Conservation (phyloP, 2,888 invertebrate species). For the Tetramorium bicarinatum region DNA sequence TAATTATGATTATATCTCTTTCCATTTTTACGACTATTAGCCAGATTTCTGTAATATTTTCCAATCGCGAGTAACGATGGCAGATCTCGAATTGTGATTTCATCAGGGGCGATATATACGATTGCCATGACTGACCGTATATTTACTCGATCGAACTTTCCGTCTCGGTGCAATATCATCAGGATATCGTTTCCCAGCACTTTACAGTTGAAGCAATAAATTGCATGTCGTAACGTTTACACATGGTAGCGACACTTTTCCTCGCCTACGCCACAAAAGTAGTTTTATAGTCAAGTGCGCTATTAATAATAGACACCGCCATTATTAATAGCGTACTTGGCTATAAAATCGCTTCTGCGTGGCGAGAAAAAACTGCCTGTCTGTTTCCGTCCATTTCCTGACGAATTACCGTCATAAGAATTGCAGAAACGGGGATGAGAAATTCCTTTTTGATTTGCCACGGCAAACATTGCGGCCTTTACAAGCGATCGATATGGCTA, state of each 20-base stretch:
- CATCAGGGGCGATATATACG: neutral
- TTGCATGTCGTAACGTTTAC: conserved; percentile 7
- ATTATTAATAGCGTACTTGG: conserved; percentile 44
- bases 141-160: neutral
- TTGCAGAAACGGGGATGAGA: neutral
- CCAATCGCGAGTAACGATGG: neutral
- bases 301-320: conserved; percentile 34
- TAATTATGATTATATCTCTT: neutral
- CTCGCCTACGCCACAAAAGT: conserved; percentile 29
- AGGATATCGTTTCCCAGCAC: neutral
- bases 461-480: conserved; percentile 1
- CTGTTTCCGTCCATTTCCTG: neutral
- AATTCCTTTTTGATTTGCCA: conserved; percentile 11
- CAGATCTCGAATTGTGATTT: neutral
- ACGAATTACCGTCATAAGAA: neutral
- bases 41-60: neutral
- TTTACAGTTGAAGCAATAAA: conserved; percentile 27
- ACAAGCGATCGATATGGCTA: conserved; percentile 21
- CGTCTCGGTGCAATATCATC: neutral
- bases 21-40: neutral
- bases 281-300: conserved; percentile 28
- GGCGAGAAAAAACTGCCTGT: neutral
- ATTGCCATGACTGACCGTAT: neutral
- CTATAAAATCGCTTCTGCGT: neutral
- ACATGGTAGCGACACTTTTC: conserved; percentile 3